Evolutionary conservation across 2,113 vertebrate species (phyloP), one percentile per base, ranked within the genome.

Genomic region (Fulmarus glacialis): DNA sequence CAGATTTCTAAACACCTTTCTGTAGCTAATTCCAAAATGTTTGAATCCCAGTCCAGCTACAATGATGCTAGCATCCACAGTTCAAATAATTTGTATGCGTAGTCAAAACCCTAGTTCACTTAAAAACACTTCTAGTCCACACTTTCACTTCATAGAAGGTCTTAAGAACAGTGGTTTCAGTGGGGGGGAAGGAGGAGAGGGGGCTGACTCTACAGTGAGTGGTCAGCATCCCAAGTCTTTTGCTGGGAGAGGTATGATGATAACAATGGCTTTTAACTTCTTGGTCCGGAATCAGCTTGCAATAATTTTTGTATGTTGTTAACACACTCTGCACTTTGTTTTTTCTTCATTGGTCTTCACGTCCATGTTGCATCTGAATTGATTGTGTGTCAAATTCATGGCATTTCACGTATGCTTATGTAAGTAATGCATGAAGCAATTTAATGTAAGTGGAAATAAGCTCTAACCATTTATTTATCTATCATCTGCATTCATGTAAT

Each of bases 171-270:
- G 8, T 29, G 9, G 14, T 77, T 88, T 77, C 34, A 15, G 17
- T 29, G 6, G 6, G 4, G 26, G 10, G 3, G 5, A n/a, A 32
- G 3, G 17, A 15, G 11, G 4, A 59, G 14, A 70, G 2, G 12
- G 11, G 4, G 2, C 2, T 88, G 4, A 71, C 12, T 64, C 10
- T 60, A 45, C 16, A 62, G 4, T 42, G 12, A 36, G 11, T 29
- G 4, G 14, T 48, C 66, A 79, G 11, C 9, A 80, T 36, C 42
- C 30, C 56, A 74, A 20, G 32, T 27, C 13, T 62, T 74, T 80
- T 56, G 0, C 38, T 52, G 30, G 12, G 56, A 90, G 16, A 66
- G 3, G 11, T 36, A 8, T 38, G 30, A 26, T 45, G 8, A 53
- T 24, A 53, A 56, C 6, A 2, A 63, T 36, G 2, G 7, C 10